Base-by-base conservation (phyloP, 2,888 invertebrate genomes). In the Drosophila mulleri region DNA sequence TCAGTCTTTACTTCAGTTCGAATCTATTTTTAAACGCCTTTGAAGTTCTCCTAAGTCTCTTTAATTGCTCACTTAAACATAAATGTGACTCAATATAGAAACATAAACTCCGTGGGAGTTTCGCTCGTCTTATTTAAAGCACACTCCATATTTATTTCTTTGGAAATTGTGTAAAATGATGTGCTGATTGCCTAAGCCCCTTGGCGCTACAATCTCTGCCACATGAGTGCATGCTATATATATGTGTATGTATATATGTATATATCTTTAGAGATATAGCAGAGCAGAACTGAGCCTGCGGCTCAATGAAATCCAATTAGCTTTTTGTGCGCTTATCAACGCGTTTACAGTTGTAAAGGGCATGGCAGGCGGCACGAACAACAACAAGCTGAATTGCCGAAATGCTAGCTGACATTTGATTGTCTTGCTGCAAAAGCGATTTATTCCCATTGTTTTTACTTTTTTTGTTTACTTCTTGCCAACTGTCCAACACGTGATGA, bases 291-390 rank as follows among this genome's bases (percentile, higher is more conserved):
- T 32, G 12, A 35, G 57, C 29, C 56, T 63, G 45, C 62, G 59
- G 78, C 79, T 70, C 72, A 81, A 75, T 83, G 72, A 68, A 89
- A 89, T 88, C 79, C 83, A 87, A 89, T 87, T 88, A 89, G 78
- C 80, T 78, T 87, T 72, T 66, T 61, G 67, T 52, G 73, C 64
- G 75, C 75, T 84, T 87, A 85, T 81, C 88, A 89, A 83, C 80
- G 77, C 85, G 71, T 67, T 74, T 75, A 65, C 82, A 80, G 70
- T 75, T 72, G 42, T 26, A 12, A 9, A 20, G n/a, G 12, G 26
- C 5, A 16, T 29, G 26, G 26, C 26, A 29, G 18, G 44, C 26
- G 60, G 16, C 8, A 9, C 12, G 47, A 11, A 52, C 69, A 39
- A 39, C 37, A 80, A 80, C 71, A 71, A 60, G 73, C 70, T 72